Conservation (phyloP, 2,113 vertebrate species). For the Bothrops jararaca region DNA sequence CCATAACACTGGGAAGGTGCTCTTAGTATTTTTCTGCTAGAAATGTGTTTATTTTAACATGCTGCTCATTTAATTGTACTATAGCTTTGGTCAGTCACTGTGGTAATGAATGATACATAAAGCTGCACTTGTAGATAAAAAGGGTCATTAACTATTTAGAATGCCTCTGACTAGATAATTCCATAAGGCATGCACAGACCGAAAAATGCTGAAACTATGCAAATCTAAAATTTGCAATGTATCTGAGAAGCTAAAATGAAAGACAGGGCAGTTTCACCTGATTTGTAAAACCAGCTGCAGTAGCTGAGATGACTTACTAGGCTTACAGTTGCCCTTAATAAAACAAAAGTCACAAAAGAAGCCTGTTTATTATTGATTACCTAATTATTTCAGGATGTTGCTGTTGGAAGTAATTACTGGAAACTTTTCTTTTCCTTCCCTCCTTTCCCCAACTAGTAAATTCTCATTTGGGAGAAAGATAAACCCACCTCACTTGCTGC, state of each 20-base stretch:
- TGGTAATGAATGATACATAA: conserved; percentile 53
- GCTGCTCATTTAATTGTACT: conserved; percentile 43
- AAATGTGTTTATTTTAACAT: conserved; percentile 36
- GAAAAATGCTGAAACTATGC: conserved; percentile 25
- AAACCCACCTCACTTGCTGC: conserved; percentile 33
- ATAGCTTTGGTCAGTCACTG: conserved; percentile 40
- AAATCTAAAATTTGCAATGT: conserved; percentile 17
- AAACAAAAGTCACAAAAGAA: conserved; percentile 48
- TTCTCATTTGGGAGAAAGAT: conserved; percentile 44
- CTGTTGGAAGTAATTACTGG: conserved; percentile 52
- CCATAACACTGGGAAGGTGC: conserved; percentile 47
- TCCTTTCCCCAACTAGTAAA: conserved; percentile 32
- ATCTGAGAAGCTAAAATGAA: conserved; percentile 40
- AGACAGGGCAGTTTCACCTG: conserved; percentile 23
- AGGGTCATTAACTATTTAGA: conserved; percentile 39
- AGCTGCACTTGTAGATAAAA: conserved; percentile 27
- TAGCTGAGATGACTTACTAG: conserved; percentile 15
- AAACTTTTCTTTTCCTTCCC: not conserved
- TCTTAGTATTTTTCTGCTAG: conserved; percentile 34
- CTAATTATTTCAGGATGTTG: conserved; percentile 39
- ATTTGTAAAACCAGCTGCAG: conserved; percentile 1
- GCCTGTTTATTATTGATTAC: conserved; percentile 60
- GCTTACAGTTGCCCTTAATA: conserved; percentile 2
- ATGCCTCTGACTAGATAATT: conserved; percentile 25
- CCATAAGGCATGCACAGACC: not conserved